Base-by-base conservation (phyloP, 2,888 invertebrate genomes). In the Thyatira batis region DNA sequence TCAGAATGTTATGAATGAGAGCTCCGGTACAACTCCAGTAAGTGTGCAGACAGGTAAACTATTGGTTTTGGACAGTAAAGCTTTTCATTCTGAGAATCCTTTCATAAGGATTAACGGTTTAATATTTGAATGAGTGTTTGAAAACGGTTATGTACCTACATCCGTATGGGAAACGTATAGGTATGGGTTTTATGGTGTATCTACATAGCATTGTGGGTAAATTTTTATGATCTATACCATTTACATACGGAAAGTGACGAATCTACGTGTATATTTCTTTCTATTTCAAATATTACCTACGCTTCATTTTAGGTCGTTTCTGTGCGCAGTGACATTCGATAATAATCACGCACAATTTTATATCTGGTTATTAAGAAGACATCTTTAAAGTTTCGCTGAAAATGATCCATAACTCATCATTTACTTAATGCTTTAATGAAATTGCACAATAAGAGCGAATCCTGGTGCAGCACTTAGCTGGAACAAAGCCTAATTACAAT, bases 401-500 rank as follows among this genome's bases (percentile, higher is more conserved):
- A 63, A 59, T 62, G 63, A 69, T 69, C 65, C 63, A 67, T 69
- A 73, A 70, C 71, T 80, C 77, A 82, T 84, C 82, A 81, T 84
- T 84, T 80, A 75, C 73, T 80, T 80, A 80, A 82, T 82, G 73
- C 78, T 58, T 69, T 77, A 81, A 82, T 80, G 75, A 82, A 84
- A 84, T 81, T 81, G 73, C 79, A 79, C 76, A 84, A 82, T 80
- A 78, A 72, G 78, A 76, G 80, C 73, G 73, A 73, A 81, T 79
- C 73, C 73, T 73, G 70, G 74, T 64, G 74, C 73, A 71, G 78
- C 73, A 80, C 81, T 84, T 78, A 80, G 77, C 78, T 84, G 81
- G 85, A 87, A 85, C 84, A 85, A 86, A 85, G 82, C 78, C 85
- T 88, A 88, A 89, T 88, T 88, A 87, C 84, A 85, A 84, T 88